Conservation (phyloP, 2,113 vertebrate genomes). For the Collichthys lucidus region DNA sequence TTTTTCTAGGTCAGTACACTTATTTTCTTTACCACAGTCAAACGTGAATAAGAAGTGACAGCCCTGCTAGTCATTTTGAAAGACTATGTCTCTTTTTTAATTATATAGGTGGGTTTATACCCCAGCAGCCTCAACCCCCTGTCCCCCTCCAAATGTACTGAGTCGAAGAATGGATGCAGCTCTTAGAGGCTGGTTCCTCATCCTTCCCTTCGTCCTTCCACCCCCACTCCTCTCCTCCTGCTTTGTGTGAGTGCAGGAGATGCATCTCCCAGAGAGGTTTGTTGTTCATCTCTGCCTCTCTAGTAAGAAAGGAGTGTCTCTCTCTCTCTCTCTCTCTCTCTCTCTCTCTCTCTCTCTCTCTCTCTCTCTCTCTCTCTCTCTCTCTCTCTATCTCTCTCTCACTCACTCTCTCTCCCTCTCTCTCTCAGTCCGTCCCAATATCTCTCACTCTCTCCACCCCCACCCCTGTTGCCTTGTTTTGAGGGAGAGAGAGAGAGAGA, state of each 20-base stretch:
- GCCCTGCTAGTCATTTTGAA: background rate
- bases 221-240: slow-evolving; percentile 25
- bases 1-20: background rate
- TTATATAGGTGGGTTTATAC: background rate
- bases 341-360: slow-evolving; percentile 14
- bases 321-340: slow-evolving; percentile 11
- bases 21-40: background rate
- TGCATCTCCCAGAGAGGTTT: slow-evolving; percentile 46
- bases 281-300: slow-evolving; percentile 38
- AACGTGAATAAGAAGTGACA: background rate
- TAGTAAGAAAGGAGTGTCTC: background rate
- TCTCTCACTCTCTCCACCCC: slow-evolving; percentile 28
- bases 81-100: background rate
- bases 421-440: slow-evolving; percentile 26
- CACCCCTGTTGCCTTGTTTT: slow-evolving; percentile 61
- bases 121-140: background rate
- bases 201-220: slow-evolving; percentile 38
- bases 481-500: slow-evolving; percentile 11
- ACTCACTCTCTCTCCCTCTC: slow-evolving; percentile 12
- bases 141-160: slow-evolving; percentile 12
- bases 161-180: slow-evolving; percentile 25
- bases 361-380: slow-evolving; percentile 21
- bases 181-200: slow-evolving; percentile 28
- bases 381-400: slow-evolving; percentile 9
- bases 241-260: slow-evolving; percentile 37